Evolutionary conservation across 2,113 vertebrate genomes (phyloP), one percentile per base, ranked within the genome.

Genomic region (Piliocolobus tephrosceles): DNA sequence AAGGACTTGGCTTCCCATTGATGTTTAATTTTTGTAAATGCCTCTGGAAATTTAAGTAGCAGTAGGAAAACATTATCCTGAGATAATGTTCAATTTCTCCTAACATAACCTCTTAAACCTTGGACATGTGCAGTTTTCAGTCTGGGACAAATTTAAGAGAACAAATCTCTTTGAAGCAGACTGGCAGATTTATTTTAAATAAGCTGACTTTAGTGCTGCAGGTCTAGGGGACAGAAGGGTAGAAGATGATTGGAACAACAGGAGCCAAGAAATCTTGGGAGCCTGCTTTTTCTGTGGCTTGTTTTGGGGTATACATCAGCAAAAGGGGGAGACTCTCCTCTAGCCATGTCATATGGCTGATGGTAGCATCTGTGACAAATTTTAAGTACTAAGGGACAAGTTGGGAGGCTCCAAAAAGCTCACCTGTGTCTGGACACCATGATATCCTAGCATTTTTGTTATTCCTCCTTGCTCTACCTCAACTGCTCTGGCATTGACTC

Each of bases 11-110:
- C 95, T 98, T 97, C 96, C 73, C 66, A 96, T 61, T 91, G 95
- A 50, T 98, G 81, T 98, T 97, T 98, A 96, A 98, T 98, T 98
- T 96, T 97, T 18, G 2, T 98, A 98, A 98, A 91, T 93, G 79
- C 94, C 92, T 95, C 80, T 94, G 84, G 92, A 98, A 97, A 97
- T 97, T 92, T 97, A 98, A 98, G 61, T 93, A 25, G 96, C 95
- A 94, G 81, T 85, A 72, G 86, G 85, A 97, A 97, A 94, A 91
- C 79, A 91, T 95, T 97, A 97, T 95, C 88, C 66, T 43, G 73
- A 96, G 95, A 88, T 97, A 98, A 92, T 96, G 97, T 90, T 40
- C 38, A 91, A 92, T 93, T 97, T 88, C 90, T 98, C 70, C 84
- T 95, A 96, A 91, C 85, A 93, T 96, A 94, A 98, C 94, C 97